Conservation (phyloP, 92 coral and sea anemone genomes). For the Micromussa lordhowensis region DNA sequence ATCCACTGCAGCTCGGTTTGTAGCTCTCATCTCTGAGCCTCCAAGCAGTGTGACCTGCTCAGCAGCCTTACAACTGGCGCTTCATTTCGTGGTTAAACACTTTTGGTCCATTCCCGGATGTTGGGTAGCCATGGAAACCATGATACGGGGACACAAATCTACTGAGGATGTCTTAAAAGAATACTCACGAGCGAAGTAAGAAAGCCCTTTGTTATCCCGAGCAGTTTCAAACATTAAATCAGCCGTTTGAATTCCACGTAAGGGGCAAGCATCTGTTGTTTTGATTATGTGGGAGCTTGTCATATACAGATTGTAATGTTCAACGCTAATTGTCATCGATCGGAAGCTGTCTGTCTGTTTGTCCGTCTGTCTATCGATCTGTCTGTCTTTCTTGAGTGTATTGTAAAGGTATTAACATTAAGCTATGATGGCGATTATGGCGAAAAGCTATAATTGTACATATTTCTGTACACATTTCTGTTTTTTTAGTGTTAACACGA, state of each 20-base stretch:
- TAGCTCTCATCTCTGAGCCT: slow-evolving; percentile 56
- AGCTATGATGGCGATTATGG: no score
- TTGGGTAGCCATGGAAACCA: slow-evolving; percentile 76
- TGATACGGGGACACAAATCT: slow-evolving; percentile 49
- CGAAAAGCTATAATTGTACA: no score
- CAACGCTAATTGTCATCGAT: not conserved
- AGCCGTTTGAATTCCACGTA: not conserved
- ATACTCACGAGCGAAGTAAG: slow-evolving; percentile 61
- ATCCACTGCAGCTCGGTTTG: slow-evolving; percentile 66
- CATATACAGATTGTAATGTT: not conserved
- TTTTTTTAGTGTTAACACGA: no score
- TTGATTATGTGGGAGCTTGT: not conserved
- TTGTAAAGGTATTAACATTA: not conserved
- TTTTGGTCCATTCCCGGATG: slow-evolving; percentile 61
- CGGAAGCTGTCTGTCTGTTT: not conserved
- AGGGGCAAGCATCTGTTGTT: not conserved
- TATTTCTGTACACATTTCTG: no score
- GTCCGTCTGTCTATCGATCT: not conserved
- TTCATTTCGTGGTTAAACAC: slow-evolving; percentile 56
- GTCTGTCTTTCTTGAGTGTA: not conserved
- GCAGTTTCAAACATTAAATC: not conserved
- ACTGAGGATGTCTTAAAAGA: slow-evolving; percentile 48
- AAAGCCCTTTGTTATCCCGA: not conserved
- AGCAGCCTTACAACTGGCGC: slow-evolving; percentile 53
- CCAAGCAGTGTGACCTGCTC: slow-evolving; percentile 55